Base-by-base conservation (phyloP, 2,888 invertebrate genomes). In the Pogonocherus hispidulus region DNA sequence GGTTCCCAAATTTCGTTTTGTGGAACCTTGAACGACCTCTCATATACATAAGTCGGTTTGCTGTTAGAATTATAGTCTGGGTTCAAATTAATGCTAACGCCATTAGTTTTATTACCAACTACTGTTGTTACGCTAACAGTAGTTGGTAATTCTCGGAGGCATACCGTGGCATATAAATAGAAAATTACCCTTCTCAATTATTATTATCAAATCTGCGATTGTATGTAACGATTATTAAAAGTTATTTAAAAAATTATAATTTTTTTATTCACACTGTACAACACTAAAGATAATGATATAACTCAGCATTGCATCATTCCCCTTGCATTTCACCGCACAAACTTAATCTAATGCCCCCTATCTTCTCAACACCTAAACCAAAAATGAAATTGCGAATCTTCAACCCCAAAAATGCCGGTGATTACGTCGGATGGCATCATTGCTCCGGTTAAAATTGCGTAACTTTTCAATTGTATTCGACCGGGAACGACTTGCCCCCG, bases 381-480 rank as follows among this genome's bases (percentile, higher is more conserved):
- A 57, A 57, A 27, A 18, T 57, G 23, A 46, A 22, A 23, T 57
- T 41, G 57, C 57, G 44, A 52, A 52, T 57, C 27, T 3, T 16
- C 44, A 46, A 22, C 57, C 57, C 46, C 23, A 57, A 57, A n/a
- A 57, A 44, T 41, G 57, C 57, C 1, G 22, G 16, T 35, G 41
- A 57, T 57, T 46, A 44, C 57, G 23, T 9, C 57, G 44, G 57
- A 23, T 55, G 37, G 37, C 44, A 57, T 57, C 46, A 41, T 41
- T 20, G 57, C 44, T 41, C 46, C 52, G 23, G 14, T 62, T 67
- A 27, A 65, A 68, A 68, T 52, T 56, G 64, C 67, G 52, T 63
- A 60, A 70, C 64, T 60, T 55, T 66, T 70, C 54, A 66, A 66
- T 70, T 70, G 55, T 41, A 19, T 6, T 35, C 16, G 19, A 19